These are phyloP conservation scores for Nerophis lumbriciformis DNA, from an alignment of 2,113 vertebrate genomes.

Conservation along the genomic window DNA sequence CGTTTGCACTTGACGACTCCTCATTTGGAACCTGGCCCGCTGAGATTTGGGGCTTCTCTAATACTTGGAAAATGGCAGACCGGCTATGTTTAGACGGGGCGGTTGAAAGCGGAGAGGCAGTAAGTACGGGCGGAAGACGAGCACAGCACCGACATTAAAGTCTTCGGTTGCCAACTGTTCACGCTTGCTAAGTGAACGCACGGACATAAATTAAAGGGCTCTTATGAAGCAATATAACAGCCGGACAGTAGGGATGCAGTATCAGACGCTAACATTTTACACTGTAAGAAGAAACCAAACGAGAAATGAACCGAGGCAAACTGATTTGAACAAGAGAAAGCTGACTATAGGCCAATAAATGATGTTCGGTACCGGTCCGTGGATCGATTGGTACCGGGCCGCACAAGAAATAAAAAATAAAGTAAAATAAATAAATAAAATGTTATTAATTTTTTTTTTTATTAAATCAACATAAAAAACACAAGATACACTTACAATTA, in stretches of 20 bases:
- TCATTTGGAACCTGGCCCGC: slow-evolving; percentile 32
- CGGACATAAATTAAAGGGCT: slow-evolving; percentile 16
- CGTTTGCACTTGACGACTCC: slow-evolving; percentile 48
- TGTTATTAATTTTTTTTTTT: too few relatives aligned
- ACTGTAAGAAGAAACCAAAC: too few relatives aligned
- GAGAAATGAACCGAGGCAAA: too few relatives aligned
- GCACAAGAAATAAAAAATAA: too few relatives aligned
- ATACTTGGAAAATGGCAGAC: slow-evolving; percentile 56
- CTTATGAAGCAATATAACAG: not conserved
- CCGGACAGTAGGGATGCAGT: not conserved
- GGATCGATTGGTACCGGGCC: too few relatives aligned
- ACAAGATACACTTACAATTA: too few relatives aligned
- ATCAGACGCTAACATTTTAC: too few relatives aligned
- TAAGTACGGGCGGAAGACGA: slow-evolving; percentile 41
- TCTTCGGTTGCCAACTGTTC: slow-evolving; percentile 46
- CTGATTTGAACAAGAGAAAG: too few relatives aligned
- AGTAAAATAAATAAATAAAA: too few relatives aligned
- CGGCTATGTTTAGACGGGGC: slow-evolving; percentile 57
- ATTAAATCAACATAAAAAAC: too few relatives aligned
- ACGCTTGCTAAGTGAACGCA: slow-evolving; percentile 32
- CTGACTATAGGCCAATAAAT: too few relatives aligned
- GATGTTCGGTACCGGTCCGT: too few relatives aligned
- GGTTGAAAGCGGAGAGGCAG: slow-evolving; percentile 50
- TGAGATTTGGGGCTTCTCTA: slow-evolving; percentile 38
- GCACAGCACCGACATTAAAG: slow-evolving; percentile 10